Evolutionary conservation across 2,113 vertebrate genomes (phyloP).

Genomic region (Lamprologus tigripictilis): DNA sequence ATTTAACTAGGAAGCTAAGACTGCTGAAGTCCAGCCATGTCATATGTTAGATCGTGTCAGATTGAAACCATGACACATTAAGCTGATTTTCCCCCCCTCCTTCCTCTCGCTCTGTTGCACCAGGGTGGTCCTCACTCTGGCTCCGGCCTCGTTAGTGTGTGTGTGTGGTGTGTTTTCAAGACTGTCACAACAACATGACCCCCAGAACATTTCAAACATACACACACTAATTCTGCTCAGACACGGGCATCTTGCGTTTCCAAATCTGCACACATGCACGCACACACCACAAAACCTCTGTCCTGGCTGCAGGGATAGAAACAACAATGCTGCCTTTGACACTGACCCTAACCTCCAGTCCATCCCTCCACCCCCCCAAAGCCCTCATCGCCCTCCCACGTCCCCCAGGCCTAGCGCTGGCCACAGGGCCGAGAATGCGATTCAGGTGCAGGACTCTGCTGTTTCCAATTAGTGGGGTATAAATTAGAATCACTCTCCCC

Average conservation of each 20-base stretch:
- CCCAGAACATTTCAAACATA: constrained; percentile 42
- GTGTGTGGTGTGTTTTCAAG: constrained; percentile 32
- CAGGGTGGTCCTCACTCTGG: constrained; percentile 67
- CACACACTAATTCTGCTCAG: constrained; percentile 30
- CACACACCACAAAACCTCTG: not conserved
- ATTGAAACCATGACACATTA: constrained; percentile 53
- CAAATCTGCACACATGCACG: not conserved
- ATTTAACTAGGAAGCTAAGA: constrained; percentile 56
- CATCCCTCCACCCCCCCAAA: constrained; percentile 13
- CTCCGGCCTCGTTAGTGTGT: constrained; percentile 1
- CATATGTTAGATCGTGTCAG: constrained; percentile 47
- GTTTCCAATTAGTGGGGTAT: constrained; percentile 74
- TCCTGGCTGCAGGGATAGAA: constrained; percentile 43
- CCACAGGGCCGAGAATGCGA: constrained; percentile 47
- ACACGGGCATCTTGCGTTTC: not conserved
- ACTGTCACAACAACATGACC: constrained; percentile 62
- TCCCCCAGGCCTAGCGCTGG: not conserved
- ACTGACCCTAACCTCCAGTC: constrained; percentile 55
- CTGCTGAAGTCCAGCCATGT: constrained; percentile 42
- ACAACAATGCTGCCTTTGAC: constrained; percentile 74
- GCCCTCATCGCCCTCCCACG: constrained; percentile 63
- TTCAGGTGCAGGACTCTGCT: constrained; percentile 73
- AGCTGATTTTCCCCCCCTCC: not conserved
- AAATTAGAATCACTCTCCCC: constrained; percentile 68
- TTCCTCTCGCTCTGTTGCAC: constrained; percentile 5